Percentiles rank a stretch among this genome's conserved stretches.
phyloP scores from a whole-genome alignment of 2,888 invertebrate species.

The Penaeus monodon region DNA sequence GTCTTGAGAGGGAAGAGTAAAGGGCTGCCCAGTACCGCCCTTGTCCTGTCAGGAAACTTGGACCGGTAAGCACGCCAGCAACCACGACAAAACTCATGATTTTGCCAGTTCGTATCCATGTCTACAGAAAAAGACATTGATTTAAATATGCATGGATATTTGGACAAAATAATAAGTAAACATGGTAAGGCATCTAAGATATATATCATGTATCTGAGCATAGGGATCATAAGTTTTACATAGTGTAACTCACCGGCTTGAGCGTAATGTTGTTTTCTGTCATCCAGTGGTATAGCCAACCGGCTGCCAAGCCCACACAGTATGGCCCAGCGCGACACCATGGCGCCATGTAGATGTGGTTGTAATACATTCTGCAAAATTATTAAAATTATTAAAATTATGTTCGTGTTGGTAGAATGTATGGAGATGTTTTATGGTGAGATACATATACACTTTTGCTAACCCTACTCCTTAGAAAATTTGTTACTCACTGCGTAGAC shows the following conservation, averaged over 20 bases:
- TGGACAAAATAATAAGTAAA: too few species aligned
- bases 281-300: conserved; percentile 32
- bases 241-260: conserved; percentile 20
- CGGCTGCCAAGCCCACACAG: conserved; percentile 42
- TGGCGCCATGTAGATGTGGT: conserved; percentile 33
- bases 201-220: too few species aligned
- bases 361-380: conserved; percentile 43
- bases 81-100: background rate
- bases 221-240: too few species aligned
- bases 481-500: conserved; percentile 24
- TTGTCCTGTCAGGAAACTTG: conserved; percentile 9
- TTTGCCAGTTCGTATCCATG: conserved; percentile 21
- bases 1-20: conserved; percentile 45
- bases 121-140: background rate
- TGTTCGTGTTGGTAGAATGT: background rate
- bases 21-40: conserved; percentile 39
- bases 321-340: conserved; percentile 56
- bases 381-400: background rate
- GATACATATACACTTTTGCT: background rate
- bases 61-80: conserved; percentile 30
- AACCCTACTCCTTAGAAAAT: background rate
- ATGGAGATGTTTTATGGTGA: background rate
- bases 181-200: too few species aligned
- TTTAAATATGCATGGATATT: too few species aligned
- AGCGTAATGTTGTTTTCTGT: conserved; percentile 25